phyloP scores from a whole-genome alignment of 1,140 invertebrate genomes.

The Trinorchestia longiramus region DNA sequence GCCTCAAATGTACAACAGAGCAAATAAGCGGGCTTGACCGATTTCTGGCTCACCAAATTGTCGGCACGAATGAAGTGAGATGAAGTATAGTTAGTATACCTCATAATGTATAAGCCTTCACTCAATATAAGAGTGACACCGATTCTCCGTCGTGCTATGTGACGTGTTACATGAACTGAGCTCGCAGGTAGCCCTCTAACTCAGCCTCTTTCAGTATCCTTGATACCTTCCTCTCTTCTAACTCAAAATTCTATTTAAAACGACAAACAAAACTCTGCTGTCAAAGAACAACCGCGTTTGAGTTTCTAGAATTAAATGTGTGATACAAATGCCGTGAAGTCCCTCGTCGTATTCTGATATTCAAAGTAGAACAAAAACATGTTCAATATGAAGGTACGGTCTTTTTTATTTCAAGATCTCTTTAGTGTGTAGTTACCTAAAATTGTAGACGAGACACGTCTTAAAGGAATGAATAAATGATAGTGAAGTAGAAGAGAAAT shows the following conservation, averaged over 20 bases:
- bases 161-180: not conserved
- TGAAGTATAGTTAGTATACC: conserved; percentile 33
- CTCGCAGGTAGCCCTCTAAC: not conserved
- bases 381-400: not conserved
- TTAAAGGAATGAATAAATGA: not conserved
- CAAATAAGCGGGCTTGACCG: conserved; percentile 54
- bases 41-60: conserved; percentile 51
- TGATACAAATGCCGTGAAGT: not conserved
- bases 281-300: not conserved
- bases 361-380: not conserved
- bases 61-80: conserved; percentile 30
- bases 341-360: not conserved
- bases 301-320: not conserved
- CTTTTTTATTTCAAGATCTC: not conserved
- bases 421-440: not conserved
- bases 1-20: conserved; percentile 52
- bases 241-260: not conserved
- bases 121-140: not conserved
- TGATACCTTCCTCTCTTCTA: not conserved
- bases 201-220: not conserved
- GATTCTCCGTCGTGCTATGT: not conserved
- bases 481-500: not conserved
- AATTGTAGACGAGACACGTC: not conserved
- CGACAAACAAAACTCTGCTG: not conserved
- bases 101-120: not conserved